These are phyloP conservation scores for Nymphalis urticae DNA, from an alignment of 2,888 invertebrate species.

Conservation along the genomic window DNA sequence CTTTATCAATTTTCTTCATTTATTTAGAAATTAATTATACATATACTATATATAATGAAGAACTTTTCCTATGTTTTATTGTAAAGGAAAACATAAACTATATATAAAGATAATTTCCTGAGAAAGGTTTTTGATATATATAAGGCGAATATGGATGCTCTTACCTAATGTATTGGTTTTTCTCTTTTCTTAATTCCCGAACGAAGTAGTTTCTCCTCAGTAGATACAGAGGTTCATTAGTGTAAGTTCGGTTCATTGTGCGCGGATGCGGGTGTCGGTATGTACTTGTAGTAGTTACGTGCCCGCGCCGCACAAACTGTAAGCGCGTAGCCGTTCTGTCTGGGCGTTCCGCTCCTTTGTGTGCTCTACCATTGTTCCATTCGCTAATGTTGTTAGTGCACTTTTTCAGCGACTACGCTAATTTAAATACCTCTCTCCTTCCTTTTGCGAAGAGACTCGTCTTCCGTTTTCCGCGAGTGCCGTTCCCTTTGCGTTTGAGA, in stretches of 20 bases:
- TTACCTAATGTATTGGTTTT: constrained; percentile 32
- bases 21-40: neutral
- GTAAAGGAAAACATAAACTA: no score
- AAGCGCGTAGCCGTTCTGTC: constrained; percentile 55
- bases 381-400: constrained; percentile 81
- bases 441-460: constrained; percentile 77
- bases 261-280: constrained; percentile 41
- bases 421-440: constrained; percentile 80
- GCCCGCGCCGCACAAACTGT: constrained; percentile 39
- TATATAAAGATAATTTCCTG: no score
- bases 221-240: constrained; percentile 43
- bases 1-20: neutral
- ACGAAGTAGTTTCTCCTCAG: constrained; percentile 39
- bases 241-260: constrained; percentile 43
- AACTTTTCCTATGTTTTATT: no score
- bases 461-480: constrained; percentile 79
- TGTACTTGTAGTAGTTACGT: constrained; percentile 41
- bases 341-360: constrained; percentile 69
- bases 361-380: constrained; percentile 71
- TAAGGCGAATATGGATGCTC: constrained; percentile 16
- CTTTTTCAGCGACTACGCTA: constrained; percentile 80
- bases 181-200: constrained; percentile 34
- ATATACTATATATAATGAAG: neutral
- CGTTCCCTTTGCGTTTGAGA: constrained; percentile 77
- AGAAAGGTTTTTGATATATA: neutral